Evolutionary conservation across 92 coral and sea anemone genomes (phyloP).

Genomic region (Ricordea florida): DNA sequence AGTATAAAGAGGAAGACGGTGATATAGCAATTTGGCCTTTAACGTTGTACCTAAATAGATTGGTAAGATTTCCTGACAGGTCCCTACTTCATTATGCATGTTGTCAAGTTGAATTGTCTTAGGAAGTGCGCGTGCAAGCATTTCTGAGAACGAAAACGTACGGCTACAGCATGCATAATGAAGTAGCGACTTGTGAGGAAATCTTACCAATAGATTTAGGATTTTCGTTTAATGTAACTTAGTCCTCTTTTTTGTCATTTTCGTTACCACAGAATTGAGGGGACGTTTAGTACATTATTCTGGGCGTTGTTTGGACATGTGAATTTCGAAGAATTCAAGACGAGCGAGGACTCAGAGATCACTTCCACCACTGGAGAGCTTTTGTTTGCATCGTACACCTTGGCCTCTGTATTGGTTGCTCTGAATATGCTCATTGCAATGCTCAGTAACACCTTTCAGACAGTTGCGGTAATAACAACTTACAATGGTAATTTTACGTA

Average conservation of each 20-base stretch:
- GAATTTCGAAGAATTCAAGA: conserved; percentile 42
- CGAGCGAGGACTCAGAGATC: conserved; percentile 37
- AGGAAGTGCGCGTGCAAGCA: no score
- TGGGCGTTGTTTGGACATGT: conserved; percentile 85
- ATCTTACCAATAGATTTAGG: no score
- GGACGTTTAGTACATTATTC: conserved; percentile 56
- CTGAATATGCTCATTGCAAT: conserved; percentile 86
- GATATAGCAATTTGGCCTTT: no score
- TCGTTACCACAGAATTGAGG: conserved; percentile 34
- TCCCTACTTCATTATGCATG: no score
- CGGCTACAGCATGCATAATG: no score
- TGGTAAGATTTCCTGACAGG: no score
- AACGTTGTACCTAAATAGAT: no score
- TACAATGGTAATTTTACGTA: neutral
- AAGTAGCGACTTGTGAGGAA: no score
- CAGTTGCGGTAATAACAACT: conserved; percentile 64
- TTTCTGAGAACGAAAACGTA: no score
- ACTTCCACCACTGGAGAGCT: conserved; percentile 73
- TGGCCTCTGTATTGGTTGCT: conserved; percentile 73
- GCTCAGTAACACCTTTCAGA: conserved; percentile 74
- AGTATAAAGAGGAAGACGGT: no score
- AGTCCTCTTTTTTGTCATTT: neutral
- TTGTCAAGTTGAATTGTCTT: no score
- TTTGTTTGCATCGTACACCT: conserved; percentile 65
- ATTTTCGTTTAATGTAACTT: neutral